Evolutionary conservation across 2,797 vertebrate species (phyloP), one percentile per base, ranked within the genome.

Genomic region (Chaetodon trifasciatus): DNA sequence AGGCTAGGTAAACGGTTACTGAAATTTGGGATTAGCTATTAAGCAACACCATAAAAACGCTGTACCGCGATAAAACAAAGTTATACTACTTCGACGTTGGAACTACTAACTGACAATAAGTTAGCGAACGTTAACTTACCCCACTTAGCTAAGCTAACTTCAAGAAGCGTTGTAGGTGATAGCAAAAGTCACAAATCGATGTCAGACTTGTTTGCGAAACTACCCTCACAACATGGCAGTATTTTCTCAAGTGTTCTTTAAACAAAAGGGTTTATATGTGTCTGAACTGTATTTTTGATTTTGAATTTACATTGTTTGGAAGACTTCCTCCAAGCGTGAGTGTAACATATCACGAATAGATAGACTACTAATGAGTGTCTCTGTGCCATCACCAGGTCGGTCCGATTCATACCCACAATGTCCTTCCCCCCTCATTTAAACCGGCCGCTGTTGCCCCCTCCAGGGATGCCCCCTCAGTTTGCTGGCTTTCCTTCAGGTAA

Each of bases 371-470:
- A 81, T 69, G 2, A 2, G 0, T 50, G 21, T 72, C 42, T 15
- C 6, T 86, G 15, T 71, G 80, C 19, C 4, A 56, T 68, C 52
- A 0, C 52, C 49, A 94, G 93, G 86, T 90, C 42, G 76, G 82
- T 84, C 49, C 39, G 12, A 23, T 60, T 75, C 15, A 70, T 75
- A 78, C 50, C 77, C 91, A 97, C 91, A 90, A 99, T 99, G 98
- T 99, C 98, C 81, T 99, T 98, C 69, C 98, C 98, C 83, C 98
- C 98, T 92, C 98, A 99, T 94, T 95, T 99, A 90, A 99, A 98
- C 95, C 97, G 98, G 87, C 96, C 98, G 85, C 96, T 98, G 19
- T 97, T 99, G 95, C 97, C 99, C 60, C 97, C 98, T 67, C 98
- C 98, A 3, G 98, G 98, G 86, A 97, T 99, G 55, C 98, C 97